Base-by-base conservation (phyloP, 2,113 vertebrate species). In the Dascyllus trimaculatus region DNA sequence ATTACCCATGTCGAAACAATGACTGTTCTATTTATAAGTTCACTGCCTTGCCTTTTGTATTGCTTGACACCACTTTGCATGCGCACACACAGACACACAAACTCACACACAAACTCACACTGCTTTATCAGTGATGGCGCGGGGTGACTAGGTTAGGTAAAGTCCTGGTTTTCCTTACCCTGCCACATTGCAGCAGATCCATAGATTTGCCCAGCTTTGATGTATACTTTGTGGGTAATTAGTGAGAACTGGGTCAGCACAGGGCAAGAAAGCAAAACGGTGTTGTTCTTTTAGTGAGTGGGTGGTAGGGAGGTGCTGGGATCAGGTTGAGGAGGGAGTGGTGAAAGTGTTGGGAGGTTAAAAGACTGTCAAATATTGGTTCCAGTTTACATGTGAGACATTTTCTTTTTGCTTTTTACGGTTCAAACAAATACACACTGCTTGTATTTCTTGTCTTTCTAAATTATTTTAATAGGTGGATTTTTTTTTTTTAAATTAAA, bases 161-260 rank as follows among this genome's bases (percentile, higher is more conserved):
- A 49, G 70, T 70, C 78, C 84, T 86, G 80, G 77, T 82, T 86
- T 89, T 78, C 61, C 75, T 85, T 88, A 82, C 48, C 21, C 85
- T 48, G 87, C 74, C 81, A 79, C 21, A 15, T 71, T 29, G 63
- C 64, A 10, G 38, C 81, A 85, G 85, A 88, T 88, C 83, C 81
- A 76, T 72, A 72, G 80, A 71, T 81, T 79, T 80, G 17, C 73
- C 25, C 10, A 1, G 40, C 94, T 95, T 94, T 94, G 91, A 94
- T 93, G 88, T 93, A 70, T 88, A 93, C 88, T 95, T 93, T 94
- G 84, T 19, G 61, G 86, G 87, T 94, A 93, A 94, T 95, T 93
- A 94, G 85, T 61, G 56, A 89, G 91, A 94, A 93, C 89, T 93
- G 84, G 95, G 93, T 94, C 94, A 94, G 82, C 67, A n/a, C 68